phyloP scores from a whole-genome alignment of 1,140 invertebrate genomes.

The Meloidogyne chitwoodi region DNA sequence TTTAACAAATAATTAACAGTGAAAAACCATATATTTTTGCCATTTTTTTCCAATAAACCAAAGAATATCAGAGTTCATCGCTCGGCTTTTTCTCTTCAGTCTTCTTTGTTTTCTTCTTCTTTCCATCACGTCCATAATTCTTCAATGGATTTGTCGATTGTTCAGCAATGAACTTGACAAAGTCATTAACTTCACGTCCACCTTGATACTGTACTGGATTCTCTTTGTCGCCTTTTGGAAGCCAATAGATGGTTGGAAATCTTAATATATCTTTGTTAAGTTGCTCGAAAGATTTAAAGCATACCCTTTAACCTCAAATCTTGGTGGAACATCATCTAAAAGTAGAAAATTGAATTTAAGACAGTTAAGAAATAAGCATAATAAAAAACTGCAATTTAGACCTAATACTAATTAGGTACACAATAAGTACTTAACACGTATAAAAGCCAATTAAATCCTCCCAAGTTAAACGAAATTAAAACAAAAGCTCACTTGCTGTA shows the following conservation, averaged over 20 bases:
- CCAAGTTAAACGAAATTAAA: neutral
- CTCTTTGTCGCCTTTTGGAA: constrained; percentile 76
- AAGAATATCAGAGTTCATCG: neutral
- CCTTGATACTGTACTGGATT: constrained; percentile 86
- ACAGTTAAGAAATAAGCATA: neutral
- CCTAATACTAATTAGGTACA: too few relatives aligned
- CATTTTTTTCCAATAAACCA: neutral
- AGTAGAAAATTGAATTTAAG: neutral
- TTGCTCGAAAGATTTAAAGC: constrained; percentile 15
- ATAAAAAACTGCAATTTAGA: too few relatives aligned
- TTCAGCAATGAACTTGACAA: constrained; percentile 90
- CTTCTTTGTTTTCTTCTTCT: constrained; percentile 71
- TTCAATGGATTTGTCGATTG: constrained; percentile 83
- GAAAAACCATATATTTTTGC: neutral
- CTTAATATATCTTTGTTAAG: constrained; percentile 61
- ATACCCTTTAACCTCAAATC: constrained; percentile 79
- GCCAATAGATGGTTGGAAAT: constrained; percentile 95
- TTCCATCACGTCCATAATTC: constrained; percentile 81
- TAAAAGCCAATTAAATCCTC: too few relatives aligned
- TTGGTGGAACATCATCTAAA: constrained; percentile 79
- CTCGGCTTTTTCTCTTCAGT: neutral
- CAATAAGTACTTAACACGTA: too few relatives aligned
- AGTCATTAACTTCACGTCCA: constrained; percentile 87
- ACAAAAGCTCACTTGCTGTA: constrained; percentile 69
- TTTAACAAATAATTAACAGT: neutral